These are phyloP conservation scores for Brachycybe producta DNA, from an alignment of 2,888 invertebrate genomes.

Conservation along the genomic window DNA sequence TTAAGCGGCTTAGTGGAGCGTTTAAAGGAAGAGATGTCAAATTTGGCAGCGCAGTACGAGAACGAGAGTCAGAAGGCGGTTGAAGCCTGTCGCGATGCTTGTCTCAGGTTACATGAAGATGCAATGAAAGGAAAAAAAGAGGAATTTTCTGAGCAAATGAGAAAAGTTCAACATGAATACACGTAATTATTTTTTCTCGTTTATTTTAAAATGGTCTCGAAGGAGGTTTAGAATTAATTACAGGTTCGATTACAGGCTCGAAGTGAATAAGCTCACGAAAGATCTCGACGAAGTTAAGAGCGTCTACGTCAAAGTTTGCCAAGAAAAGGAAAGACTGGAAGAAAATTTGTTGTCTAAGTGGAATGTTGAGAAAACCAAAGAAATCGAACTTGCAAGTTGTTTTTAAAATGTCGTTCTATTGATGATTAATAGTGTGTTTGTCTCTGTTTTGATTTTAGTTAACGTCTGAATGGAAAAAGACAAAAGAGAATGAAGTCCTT, in stretches of 20 bases:
- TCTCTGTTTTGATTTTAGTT: too few species aligned
- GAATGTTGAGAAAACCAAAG: slow-evolving; percentile 2
- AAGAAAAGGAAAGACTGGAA: slow-evolving; percentile 17
- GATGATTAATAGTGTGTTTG: too few species aligned
- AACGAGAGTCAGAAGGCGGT: slow-evolving; percentile 3
- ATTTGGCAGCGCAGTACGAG: not conserved
- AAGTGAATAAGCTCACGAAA: not conserved
- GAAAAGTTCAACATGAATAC: not conserved
- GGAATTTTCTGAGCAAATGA: not conserved
- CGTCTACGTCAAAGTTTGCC: slow-evolving; percentile 16
- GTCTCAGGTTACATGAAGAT: slow-evolving; percentile 5
- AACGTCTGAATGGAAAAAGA: too few species aligned
- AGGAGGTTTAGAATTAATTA: not conserved
- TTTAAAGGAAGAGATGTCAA: slow-evolving; percentile 1
- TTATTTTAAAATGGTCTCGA: not conserved
- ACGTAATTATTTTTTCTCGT: not conserved
- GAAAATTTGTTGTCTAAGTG: not conserved
- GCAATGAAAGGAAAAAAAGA: not conserved
- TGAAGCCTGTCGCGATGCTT: slow-evolving; percentile 1
- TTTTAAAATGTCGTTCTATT: not conserved
- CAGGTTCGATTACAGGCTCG: not conserved
- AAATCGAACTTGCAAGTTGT: not conserved
- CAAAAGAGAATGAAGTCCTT: too few species aligned
- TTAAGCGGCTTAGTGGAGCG: not conserved
- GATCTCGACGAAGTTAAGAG: slow-evolving; percentile 16